A percentile compares a stretch with the other conserved stretches of the same genome.
These are phyloP conservation scores for Danaus melanippus DNA, from an alignment of 1,140 invertebrate species.

Conservation along the genomic window DNA sequence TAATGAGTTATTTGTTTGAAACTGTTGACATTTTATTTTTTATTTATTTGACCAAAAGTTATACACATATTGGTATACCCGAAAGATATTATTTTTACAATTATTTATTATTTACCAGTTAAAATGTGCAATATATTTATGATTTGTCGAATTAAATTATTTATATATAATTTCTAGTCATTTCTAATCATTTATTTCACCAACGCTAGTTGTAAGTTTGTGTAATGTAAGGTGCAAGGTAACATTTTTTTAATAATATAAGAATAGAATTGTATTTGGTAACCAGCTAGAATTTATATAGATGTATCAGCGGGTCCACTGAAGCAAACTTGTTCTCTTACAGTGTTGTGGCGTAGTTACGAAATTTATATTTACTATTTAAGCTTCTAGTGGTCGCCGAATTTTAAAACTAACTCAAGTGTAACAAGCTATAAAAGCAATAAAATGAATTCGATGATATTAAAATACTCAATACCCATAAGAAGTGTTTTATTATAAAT, in stretches of 20 bases:
- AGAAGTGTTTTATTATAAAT: not conserved
- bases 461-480: conserved; percentile 18
- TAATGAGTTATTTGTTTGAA: conserved; percentile 20
- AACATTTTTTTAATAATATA: not conserved
- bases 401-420: not conserved
- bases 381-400: no score
- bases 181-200: conserved; percentile 15
- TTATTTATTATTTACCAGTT: conserved; percentile 17
- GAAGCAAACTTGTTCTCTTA: no score
- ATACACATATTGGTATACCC: not conserved
- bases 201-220: conserved; percentile 1
- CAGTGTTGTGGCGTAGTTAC: no score
- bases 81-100: not conserved
- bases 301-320: no score
- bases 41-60: conserved; percentile 7
- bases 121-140: conserved; percentile 64
- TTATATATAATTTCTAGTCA: conserved; percentile 34
- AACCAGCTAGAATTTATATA: no score
- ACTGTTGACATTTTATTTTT: conserved; percentile 45
- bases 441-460: conserved; percentile 27
- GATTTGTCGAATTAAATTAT: conserved; percentile 31
- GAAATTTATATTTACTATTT: no score
- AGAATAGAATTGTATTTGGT: no score
- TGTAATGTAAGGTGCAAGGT: not conserved
- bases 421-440: conserved; percentile 17